Evolutionary conservation across 1,140 invertebrate genomes (phyloP).

Genomic region (Oryzaephilus surinamensis): DNA sequence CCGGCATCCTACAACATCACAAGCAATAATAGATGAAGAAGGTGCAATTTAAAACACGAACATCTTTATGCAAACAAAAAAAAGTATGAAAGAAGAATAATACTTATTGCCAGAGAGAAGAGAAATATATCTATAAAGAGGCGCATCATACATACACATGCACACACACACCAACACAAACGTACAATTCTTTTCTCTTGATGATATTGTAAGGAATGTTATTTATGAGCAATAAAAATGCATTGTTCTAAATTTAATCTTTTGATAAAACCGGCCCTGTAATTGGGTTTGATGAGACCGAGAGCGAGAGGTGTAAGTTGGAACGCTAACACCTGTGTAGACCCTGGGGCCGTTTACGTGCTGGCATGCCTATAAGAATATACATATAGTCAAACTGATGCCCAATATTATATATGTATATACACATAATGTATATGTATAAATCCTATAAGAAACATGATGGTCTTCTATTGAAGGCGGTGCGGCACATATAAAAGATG

Average conservation of each 20-base stretch:
- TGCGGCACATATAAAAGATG: constrained; percentile 16
- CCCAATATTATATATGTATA: neutral
- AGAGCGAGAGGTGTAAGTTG: constrained; percentile 23
- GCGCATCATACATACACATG: no score
- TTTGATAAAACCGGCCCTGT: constrained; percentile 25
- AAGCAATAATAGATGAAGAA: no score
- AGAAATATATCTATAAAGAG: no score
- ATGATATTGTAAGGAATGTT: constrained; percentile 12
- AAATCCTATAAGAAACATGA: no score
- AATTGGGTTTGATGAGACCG: constrained; percentile 21
- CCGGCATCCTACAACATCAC: no score
- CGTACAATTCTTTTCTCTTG: no score
- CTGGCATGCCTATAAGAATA: constrained; percentile 21
- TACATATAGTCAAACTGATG: constrained; percentile 8
- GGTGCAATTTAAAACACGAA: no score
- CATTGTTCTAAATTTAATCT: constrained; percentile 32
- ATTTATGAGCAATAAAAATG: constrained; percentile 16
- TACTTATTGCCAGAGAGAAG: no score
- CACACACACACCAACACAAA: no score
- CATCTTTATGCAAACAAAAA: no score
- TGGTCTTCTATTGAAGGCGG: constrained; percentile 12
- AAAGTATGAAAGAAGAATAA: no score
- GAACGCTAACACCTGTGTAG: constrained; percentile 25
- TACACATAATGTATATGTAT: no score
- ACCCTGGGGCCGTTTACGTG: constrained; percentile 19